These are phyloP conservation scores for Chinchilla lanigera DNA, from an alignment of 2,113 vertebrate genomes.

Conservation along the genomic window DNA sequence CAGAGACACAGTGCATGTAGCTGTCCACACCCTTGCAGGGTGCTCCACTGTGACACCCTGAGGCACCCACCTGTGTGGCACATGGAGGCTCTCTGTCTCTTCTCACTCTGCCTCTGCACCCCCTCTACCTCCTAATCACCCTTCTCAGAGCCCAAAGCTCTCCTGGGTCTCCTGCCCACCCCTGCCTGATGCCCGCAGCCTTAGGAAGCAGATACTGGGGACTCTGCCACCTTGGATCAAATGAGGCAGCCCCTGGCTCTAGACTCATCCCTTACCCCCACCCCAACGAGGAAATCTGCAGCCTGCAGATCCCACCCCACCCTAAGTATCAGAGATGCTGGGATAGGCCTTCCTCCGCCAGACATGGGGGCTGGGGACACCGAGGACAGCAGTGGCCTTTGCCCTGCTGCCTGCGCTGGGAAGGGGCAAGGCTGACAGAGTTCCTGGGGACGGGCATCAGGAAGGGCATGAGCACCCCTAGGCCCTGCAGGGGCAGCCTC, in stretches of 20 bases:
- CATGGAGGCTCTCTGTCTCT: neutral
- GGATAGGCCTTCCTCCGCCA: no score
- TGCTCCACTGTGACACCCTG: no score
- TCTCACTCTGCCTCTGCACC: no score
- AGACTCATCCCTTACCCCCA: neutral
- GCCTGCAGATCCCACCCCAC: no score
- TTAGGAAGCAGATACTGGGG: neutral
- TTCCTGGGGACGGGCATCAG: fast-evolving
- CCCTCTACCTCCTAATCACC: no score
- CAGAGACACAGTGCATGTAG: neutral
- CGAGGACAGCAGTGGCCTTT: neutral
- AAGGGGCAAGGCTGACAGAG: fast-evolving
- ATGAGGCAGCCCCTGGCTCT: neutral
- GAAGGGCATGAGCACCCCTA: neutral
- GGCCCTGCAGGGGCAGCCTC: neutral
- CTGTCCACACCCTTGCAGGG: fast-evolving
- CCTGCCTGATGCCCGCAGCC: fast-evolving
- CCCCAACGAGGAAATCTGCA: fast-evolving
- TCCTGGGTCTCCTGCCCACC: neutral
- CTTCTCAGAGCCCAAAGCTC: neutral
- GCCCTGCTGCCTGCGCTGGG: neutral
- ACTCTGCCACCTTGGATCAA: conserved; percentile 1
- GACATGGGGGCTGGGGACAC: neutral
- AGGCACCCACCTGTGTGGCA: no score
- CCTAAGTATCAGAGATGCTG: neutral